Evolutionary conservation across 1,140 invertebrate species (phyloP), one percentile per base, ranked within the genome.

Genomic region (Ceratina japonica): DNA sequence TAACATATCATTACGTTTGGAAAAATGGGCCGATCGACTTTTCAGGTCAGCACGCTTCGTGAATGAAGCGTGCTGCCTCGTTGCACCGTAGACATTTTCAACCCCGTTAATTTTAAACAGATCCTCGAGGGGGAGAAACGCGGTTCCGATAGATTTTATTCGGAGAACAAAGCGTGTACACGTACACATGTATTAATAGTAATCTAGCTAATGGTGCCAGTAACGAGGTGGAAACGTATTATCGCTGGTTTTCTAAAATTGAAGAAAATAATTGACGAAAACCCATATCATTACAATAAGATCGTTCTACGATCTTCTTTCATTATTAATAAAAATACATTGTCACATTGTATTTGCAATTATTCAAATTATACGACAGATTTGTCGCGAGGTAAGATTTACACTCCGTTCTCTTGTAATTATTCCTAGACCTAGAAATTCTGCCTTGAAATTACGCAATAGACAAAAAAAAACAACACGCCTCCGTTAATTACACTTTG

Each of bases 91-190:
- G 59, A 56, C 61, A 75, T 78, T 75, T 69, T 85, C 62, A 61
- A 66, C 64, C 80, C 77, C 24, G 80, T 85, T 85, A 84, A 85
- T 82, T 85, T 85, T 85, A 85, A 82, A 85, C 71, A 61, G 66
- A 82, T 79, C 65, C 73, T 85, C 52, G 44, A 37, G 49, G 74
- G 51, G 66, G 80, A 81, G 79, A 77, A 78, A 78, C 68, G 64
- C 66, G 74, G 69, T 81, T 68, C 52, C 73, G 65, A 73, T 72
- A 80, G 51, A 61, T 51, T 84, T 76, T 66, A 75, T 72, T 61
- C 56, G 31, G 13, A 64, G 37, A 44, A 44, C 37, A 44, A 44
- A 44, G 37, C 37, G 37, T 44, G 5, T 10, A 44, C 37, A 44
- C 37, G 5, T 44, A 44, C 37, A 27, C 69, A 71, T 72, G 59